phyloP scores from a whole-genome alignment of 2,797 vertebrate species.

The Sebastes kiyomatsui region DNA sequence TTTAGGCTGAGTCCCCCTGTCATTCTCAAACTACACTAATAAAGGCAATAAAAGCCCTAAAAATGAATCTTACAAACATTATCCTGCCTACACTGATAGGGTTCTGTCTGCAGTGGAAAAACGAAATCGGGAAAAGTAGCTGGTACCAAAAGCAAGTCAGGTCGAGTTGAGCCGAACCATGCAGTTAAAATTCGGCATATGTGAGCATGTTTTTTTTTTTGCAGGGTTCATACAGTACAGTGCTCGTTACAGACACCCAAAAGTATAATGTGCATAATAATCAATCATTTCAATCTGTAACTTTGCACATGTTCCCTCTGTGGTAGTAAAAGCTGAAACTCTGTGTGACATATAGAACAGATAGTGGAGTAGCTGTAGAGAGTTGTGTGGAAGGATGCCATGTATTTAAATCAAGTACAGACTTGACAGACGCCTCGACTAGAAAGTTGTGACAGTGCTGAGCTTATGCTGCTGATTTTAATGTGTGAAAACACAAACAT shows the following conservation, averaged over 20 bases:
- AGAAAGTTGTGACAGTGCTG: neutral
- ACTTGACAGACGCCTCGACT: neutral
- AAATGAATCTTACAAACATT: no score
- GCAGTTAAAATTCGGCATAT: neutral
- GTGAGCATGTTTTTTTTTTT: neutral
- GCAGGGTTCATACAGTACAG: neutral
- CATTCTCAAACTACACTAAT: no score
- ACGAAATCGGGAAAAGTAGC: rapidly evolving
- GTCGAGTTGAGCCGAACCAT: rapidly evolving
- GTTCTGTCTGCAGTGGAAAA: neutral
- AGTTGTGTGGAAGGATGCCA: neutral
- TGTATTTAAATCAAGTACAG: conserved; percentile 2
- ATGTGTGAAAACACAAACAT: conserved; percentile 28
- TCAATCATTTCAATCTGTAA: neutral
- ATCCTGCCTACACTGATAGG: neutral
- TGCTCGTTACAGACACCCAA: neutral
- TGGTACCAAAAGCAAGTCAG: neutral
- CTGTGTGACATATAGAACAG: neutral
- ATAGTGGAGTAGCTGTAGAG: neutral
- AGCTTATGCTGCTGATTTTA: conserved; percentile 4
- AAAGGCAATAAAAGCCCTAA: no score
- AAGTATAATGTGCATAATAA: neutral
- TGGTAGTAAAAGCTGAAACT: neutral
- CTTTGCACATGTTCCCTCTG: neutral
- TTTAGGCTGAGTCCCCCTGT: neutral